Conservation (phyloP, 2,888 invertebrate species). For the Pocota personata region DNA sequence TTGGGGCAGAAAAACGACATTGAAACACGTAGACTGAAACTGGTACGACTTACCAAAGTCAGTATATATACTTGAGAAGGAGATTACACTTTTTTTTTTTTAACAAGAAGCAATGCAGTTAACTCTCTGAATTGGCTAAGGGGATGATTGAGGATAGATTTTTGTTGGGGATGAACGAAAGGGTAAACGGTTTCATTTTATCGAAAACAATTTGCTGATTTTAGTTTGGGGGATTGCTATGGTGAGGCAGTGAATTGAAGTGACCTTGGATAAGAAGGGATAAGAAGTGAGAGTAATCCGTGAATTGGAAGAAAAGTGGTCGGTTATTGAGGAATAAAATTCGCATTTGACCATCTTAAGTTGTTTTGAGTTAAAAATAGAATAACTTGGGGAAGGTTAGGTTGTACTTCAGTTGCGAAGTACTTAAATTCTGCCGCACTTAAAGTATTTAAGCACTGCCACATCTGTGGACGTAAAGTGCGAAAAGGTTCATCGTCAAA, state of each 20-base stretch:
- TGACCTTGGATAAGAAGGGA: not conserved
- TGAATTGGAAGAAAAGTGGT: not conserved
- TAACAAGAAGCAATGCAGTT: slow-evolving; percentile 15
- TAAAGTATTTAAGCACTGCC: not conserved
- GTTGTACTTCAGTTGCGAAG: not conserved
- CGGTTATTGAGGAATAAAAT: not conserved
- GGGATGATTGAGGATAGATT: slow-evolving; percentile 25
- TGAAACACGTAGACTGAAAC: slow-evolving; percentile 18
- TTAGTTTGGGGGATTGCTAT: slow-evolving; percentile 6
- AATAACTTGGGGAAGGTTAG: not conserved
- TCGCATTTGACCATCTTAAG: not conserved
- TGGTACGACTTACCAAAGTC: not conserved
- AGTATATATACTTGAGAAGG: slow-evolving; percentile 21
- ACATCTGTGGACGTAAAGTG: not conserved
- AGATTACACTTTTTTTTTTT: slow-evolving; percentile 33
- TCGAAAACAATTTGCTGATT: slow-evolving; percentile 56
- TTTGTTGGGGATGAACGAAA: slow-evolving; percentile 16
- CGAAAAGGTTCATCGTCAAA: too few relatives aligned
- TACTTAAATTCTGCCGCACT: not conserved
- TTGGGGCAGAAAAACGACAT: slow-evolving; percentile 31
- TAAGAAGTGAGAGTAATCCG: not conserved
- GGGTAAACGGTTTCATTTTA: slow-evolving; percentile 54
- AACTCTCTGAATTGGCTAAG: slow-evolving; percentile 25
- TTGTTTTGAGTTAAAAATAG: not conserved
- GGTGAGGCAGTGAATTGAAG: not conserved